Base-by-base conservation (phyloP, 1,140 invertebrate species). In the Rhopalosiphum maidis region DNA sequence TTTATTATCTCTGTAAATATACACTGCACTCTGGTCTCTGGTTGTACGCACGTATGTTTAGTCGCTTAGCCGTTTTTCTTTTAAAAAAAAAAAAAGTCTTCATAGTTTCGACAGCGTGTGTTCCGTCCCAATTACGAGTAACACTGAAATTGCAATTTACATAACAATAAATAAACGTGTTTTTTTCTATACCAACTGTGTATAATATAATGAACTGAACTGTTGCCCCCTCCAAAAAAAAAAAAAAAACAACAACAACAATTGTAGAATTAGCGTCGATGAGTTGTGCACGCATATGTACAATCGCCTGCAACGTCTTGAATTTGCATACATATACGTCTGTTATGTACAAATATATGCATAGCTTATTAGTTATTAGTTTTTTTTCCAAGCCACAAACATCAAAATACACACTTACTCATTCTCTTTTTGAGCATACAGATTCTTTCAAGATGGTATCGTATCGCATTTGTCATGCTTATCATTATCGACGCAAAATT, bases 141-240 rank as follows among this genome's bases (percentile, higher is more conserved):
- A 89, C 87, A 68, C 11, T 41, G 25, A 37, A 43, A 68, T 68
- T 85, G n/a, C 43, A 11, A 92, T 93, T 93, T 93, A 55, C 91
- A 93, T 93, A 54, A 93, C 91, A 93, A 93, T 93, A 54, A 54
- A 41, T 41, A 41, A 93, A 93, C 48, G 11, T 85, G 91, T 93
- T 86, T 85, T 90, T 90, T 41, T 90, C 18, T 60, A 23, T 60
- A 23, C 37, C 7, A 30, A 41, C 51, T 90, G 6, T 41, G 41
- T 90, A 90, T 43, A 60, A 68, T 55, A 43, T 68, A 90, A 68
- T 90, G 54, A 90, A 89, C 87, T 68, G 5, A 51, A 88, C 37
- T 85, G 8, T 8, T 43, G 18, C 21, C 21, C 22, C 88, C 46
- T 41, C 89, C 25, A 25, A 90, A 77, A n/a, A 54, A 54, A 54